A percentile compares a stretch with the other conserved stretches of the same genome.
Conservation (phyloP, 2,113 vertebrate species). For the Polyodon spathula region DNA sequence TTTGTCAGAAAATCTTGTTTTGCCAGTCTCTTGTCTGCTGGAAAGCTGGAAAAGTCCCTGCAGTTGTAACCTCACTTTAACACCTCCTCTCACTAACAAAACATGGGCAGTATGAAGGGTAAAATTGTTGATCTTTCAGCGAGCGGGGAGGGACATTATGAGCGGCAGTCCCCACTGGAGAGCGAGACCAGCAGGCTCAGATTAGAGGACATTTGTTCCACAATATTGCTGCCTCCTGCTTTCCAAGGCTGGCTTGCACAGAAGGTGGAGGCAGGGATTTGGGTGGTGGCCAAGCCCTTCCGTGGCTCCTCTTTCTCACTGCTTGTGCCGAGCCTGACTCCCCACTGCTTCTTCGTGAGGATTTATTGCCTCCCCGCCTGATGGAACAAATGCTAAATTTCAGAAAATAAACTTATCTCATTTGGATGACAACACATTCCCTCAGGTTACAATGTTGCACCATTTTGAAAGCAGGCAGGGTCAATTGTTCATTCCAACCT, state of each 20-base stretch:
- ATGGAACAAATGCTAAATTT: slow-evolving; percentile 81
- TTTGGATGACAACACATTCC: slow-evolving; percentile 86
- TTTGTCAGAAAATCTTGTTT: slow-evolving; percentile 21
- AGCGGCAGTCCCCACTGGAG: slow-evolving; percentile 55
- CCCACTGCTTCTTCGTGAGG: slow-evolving; percentile 71
- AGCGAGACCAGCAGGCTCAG: slow-evolving; percentile 62
- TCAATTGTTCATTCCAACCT: slow-evolving; percentile 61
- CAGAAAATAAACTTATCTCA: slow-evolving; percentile 93
- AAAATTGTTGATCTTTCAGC: slow-evolving; percentile 33
- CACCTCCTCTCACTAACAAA: slow-evolving; percentile 43
- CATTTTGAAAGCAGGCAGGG: slow-evolving; percentile 61
- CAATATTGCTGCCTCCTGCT: slow-evolving; percentile 70
- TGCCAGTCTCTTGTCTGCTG: slow-evolving; percentile 38
- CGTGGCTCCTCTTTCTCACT: slow-evolving; percentile 55
- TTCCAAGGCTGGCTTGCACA: slow-evolving; percentile 69
- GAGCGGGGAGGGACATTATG: slow-evolving; percentile 40
- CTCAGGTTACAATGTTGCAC: slow-evolving; percentile 76
- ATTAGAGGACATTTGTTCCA: slow-evolving; percentile 79
- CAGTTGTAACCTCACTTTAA: slow-evolving; percentile 31
- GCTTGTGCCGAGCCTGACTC: slow-evolving; percentile 66
- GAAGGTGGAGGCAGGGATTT: slow-evolving; percentile 85
- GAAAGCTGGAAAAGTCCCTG: slow-evolving; percentile 42
- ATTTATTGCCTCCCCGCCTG: slow-evolving; percentile 82
- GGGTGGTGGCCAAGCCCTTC: slow-evolving; percentile 72
- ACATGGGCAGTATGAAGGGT: slow-evolving; percentile 45